phyloP scores from a whole-genome alignment of 2,888 invertebrate species.

The Imbricaverruca yamaguchii region DNA sequence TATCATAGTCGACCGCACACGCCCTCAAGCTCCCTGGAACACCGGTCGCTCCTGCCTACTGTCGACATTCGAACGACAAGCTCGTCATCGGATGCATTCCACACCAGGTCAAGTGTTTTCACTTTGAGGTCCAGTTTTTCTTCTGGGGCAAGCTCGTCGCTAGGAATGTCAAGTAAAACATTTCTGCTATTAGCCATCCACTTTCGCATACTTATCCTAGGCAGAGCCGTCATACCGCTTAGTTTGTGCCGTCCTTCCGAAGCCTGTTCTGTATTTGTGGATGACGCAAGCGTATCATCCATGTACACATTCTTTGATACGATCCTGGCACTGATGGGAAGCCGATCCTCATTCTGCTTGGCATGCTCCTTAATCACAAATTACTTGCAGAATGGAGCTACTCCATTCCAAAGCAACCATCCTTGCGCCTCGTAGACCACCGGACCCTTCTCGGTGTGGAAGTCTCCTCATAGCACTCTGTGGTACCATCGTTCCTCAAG shows the following conservation, averaged over 20 bases:
- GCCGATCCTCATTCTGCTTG: background rate
- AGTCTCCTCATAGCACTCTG: background rate
- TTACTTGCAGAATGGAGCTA: background rate
- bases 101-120: background rate
- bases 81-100: background rate
- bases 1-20: background rate
- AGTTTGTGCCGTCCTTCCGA: background rate
- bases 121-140: background rate
- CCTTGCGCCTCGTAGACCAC: background rate
- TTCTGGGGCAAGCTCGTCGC: background rate
- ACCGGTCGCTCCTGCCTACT: background rate
- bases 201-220: background rate
- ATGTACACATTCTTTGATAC: background rate
- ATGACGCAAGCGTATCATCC: background rate
- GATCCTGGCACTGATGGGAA: background rate
- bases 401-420: background rate
- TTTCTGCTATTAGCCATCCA: background rate
- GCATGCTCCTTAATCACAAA: background rate
- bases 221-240: background rate
- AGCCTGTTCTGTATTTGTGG: background rate
- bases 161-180: background rate
- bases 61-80: background rate
- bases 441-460: background rate
- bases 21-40: background rate
- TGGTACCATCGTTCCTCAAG: background rate